Base-by-base conservation (phyloP, 1,140 invertebrate genomes). In the Macrobrachium nipponense region DNA sequence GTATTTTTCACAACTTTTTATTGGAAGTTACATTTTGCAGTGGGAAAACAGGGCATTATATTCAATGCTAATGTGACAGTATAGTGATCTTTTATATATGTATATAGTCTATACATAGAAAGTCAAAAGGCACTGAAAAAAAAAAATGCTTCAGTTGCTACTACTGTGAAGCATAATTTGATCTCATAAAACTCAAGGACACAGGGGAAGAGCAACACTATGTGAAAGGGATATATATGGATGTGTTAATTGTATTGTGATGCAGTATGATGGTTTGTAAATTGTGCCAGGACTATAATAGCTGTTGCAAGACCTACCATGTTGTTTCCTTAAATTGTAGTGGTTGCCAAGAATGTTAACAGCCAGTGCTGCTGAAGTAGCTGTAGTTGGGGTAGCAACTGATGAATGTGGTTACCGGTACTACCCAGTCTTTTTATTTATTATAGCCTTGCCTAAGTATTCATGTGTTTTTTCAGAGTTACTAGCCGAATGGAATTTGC, bases 121-220 rank as follows among this genome's bases (percentile, higher is more conserved):
- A 76, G 36, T 15, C 66, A 12, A n/a, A 70, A 62, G 60, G 62
- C 79, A 80, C 62, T 59, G 15, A 17, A 59, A 61, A 76, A 59
- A 61, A 76, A 77, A 23, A 51, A 11, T 77, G 72, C 62, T 76
- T 83, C 27, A 10, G 44, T 59, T 64, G 27, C 62, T 73, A 43
- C 77, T 68, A 75, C 84, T 80, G 68, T 51, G 44, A 66, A 62
- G 75, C 60, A 78, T 78, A 86, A 73, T 70, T 72, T 85, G 84
- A 86, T 86, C 84, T 86, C 84, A 86, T 80, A 70, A 66, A 82
- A 85, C 84, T 80, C 84, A 86, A 80, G 84, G 84, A 86, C 70
- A 80, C 43, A 70, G 72, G 60, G 81, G 44, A 82, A 62, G 64
- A 58, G 82, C 81, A 76, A 76, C 81, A 76, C 70, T 82, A 60